phyloP scores from a whole-genome alignment of 1,140 invertebrate species.

The Lysiphlebus fabarum region DNA sequence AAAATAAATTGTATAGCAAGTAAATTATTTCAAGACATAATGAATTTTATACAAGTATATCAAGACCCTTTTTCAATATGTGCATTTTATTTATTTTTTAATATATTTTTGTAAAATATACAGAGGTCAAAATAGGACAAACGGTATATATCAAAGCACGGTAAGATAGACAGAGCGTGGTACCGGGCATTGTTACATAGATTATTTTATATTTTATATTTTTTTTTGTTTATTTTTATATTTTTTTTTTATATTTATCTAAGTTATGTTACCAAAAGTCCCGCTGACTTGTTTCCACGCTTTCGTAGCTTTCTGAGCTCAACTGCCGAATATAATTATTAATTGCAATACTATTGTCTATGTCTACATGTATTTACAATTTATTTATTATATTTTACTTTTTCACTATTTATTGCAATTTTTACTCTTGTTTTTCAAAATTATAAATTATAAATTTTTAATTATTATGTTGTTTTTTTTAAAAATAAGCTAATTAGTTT shows the following conservation, averaged over 20 bases:
- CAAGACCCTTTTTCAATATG: background rate
- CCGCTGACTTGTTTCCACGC: slow-evolving; percentile 31
- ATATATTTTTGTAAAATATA: slow-evolving; percentile 9
- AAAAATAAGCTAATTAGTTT: too few relatives aligned
- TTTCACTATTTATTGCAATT: background rate
- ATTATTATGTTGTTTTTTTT: background rate
- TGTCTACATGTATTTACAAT: slow-evolving; percentile 3
- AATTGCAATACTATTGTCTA: background rate
- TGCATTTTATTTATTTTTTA: too few relatives aligned
- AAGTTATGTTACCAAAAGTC: slow-evolving; percentile 28
- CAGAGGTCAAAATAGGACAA: slow-evolving; percentile 31
- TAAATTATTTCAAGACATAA: background rate
- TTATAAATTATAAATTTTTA: too few relatives aligned
- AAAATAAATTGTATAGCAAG: too few relatives aligned
- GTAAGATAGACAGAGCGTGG: slow-evolving; percentile 31
- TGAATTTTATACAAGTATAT: background rate
- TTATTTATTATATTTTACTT: slow-evolving; percentile 2
- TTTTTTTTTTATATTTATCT: background rate
- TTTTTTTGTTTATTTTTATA: background rate
- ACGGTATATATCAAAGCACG: slow-evolving; percentile 28
- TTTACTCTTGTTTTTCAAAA: too few relatives aligned
- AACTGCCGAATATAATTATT: slow-evolving; percentile 18
- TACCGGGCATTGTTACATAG: slow-evolving; percentile 31
- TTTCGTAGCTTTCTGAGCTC: slow-evolving; percentile 29
- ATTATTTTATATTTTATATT: background rate